Evolutionary conservation across 2,888 invertebrate genomes (phyloP).

Genomic region (Phortica okadai): DNA sequence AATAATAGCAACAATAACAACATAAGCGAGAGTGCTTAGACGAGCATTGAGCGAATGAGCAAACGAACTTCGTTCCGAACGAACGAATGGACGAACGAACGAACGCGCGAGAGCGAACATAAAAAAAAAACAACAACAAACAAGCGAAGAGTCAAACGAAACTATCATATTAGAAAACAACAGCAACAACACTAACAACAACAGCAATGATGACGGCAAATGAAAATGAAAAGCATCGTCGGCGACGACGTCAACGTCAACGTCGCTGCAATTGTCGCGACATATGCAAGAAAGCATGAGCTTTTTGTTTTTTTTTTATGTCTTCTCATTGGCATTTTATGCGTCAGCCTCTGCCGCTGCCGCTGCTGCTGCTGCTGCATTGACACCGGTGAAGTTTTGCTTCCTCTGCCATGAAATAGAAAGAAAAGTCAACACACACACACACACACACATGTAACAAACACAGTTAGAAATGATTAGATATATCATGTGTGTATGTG

Average conservation of each 20-base stretch:
- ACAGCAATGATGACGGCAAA: not conserved
- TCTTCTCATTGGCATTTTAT: not conserved
- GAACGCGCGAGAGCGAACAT: conserved; percentile 39
- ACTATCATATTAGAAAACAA: not conserved
- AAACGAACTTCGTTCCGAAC: not conserved
- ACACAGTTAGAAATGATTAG: conserved; percentile 6
- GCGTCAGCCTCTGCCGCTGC: conserved; percentile 2
- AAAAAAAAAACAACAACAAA: not conserved
- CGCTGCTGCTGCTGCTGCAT: conserved; percentile 1
- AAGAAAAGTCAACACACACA: conserved; percentile 1
- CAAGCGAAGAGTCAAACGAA: not conserved
- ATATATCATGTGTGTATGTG: conserved; percentile 3
- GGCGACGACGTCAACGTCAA: not conserved
- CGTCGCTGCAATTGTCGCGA: not conserved
- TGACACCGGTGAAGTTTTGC: not conserved
- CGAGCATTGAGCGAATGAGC: not conserved
- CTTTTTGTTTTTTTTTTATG: not conserved
- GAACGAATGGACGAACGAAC: conserved; percentile 19
- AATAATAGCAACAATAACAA: conserved; percentile 26
- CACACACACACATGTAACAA: conserved; percentile 31
- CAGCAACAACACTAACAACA: not conserved
- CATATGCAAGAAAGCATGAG: conserved; percentile 12
- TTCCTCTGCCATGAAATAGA: not conserved
- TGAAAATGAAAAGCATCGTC: conserved; percentile 14
- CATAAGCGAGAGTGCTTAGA: conserved; percentile 32